Percentiles rank a stretch among this genome's conserved stretches.
Conservation (phyloP, 35 echinoderm and acorn worm species). For the Apostichopus californicus region DNA sequence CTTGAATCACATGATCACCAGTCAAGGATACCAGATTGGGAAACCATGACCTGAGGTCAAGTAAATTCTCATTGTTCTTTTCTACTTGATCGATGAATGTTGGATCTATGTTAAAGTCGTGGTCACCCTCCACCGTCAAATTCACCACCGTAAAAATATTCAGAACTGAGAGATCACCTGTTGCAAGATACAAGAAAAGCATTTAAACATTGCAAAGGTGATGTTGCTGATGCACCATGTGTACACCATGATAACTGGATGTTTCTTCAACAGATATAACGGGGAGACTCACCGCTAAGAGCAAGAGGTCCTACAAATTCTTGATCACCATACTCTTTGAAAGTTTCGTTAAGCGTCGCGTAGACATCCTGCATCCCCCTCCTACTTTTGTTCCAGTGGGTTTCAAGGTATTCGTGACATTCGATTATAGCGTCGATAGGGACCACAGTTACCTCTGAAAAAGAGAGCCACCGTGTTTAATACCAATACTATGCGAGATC, state of each 20-base stretch:
- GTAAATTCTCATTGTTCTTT: neutral
- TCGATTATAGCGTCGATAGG: neutral
- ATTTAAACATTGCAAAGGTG: no score
- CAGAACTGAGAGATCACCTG: conserved; percentile 18
- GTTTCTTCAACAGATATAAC: no score
- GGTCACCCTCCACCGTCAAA: neutral
- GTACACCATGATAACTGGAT: no score
- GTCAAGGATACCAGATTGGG: conserved; percentile 7
- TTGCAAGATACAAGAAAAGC: no score
- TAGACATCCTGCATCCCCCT: neutral
- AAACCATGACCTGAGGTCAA: neutral
- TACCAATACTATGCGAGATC: no score
- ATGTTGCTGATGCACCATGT: no score
- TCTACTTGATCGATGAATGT: conserved; percentile 5
- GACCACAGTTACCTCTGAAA: neutral
- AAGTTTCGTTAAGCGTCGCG: neutral
- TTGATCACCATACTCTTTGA: conserved; percentile 5
- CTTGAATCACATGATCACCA: conserved; percentile 35
- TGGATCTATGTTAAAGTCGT: conserved; percentile 34
- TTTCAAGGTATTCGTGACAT: neutral
- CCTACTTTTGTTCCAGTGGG: neutral
- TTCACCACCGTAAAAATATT: neutral
- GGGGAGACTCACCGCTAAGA: neutral
- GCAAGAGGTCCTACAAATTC: neutral
- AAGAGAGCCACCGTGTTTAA: neutral